These are phyloP conservation scores for Sturnus vulgaris DNA, from an alignment of 2,113 vertebrate species.

Conservation along the genomic window DNA sequence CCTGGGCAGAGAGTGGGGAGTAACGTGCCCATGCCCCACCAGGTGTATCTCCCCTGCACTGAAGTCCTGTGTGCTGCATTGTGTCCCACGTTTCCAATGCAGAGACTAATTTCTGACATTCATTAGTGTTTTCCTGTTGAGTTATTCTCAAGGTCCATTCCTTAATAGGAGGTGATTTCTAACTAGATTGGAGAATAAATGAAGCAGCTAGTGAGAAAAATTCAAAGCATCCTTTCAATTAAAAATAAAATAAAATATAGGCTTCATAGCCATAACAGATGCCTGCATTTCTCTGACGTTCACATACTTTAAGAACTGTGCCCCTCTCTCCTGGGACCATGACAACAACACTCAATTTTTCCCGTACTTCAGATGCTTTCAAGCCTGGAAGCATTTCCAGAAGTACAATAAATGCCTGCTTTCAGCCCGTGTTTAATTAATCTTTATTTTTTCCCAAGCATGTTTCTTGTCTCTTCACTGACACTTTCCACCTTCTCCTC, in stretches of 20 bases:
- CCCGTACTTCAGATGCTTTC: background rate
- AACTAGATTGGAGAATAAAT: background rate
- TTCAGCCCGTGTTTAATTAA: background rate
- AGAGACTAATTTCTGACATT: background rate
- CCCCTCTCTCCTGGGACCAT: background rate
- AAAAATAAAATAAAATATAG: slow-evolving; percentile 17
- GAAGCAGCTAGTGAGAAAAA: slow-evolving; percentile 19
- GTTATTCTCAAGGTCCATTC: background rate
- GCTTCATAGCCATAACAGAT: background rate
- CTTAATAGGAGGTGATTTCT: background rate
- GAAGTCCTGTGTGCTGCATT: background rate
- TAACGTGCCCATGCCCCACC: rapidly evolving
- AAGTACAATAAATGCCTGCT: background rate
- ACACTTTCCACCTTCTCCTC: background rate
- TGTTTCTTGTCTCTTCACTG: background rate
- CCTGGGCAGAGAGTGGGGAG: background rate
- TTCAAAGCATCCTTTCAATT: slow-evolving; percentile 19
- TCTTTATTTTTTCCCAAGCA: background rate
- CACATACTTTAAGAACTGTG: background rate
- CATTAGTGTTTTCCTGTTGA: background rate
- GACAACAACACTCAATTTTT: background rate
- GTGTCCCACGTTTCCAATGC: background rate
- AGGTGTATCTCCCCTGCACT: rapidly evolving
- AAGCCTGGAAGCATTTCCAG: background rate
- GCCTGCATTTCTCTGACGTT: background rate